Conservation (phyloP, 2,888 invertebrate genomes). For the Stenodema calcarata region DNA sequence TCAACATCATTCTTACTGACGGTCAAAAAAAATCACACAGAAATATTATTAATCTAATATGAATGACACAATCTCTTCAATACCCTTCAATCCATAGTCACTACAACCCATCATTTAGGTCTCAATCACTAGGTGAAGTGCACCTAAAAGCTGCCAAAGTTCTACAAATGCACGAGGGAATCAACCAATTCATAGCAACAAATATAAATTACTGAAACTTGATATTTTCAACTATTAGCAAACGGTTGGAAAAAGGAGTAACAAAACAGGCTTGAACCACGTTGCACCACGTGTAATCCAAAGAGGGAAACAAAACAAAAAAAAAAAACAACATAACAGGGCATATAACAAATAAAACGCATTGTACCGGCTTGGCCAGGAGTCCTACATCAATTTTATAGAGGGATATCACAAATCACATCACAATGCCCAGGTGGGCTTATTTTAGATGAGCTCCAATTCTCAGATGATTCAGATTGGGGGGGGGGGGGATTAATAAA, state of each 20-base stretch:
- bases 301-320: background rate
- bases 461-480: background rate
- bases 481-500: background rate
- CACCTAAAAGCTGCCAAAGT: background rate
- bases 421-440: constrained; percentile 41
- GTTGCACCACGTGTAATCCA: background rate
- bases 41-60: too few species aligned
- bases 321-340: background rate
- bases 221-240: background rate
- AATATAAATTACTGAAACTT: background rate
- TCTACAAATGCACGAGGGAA: background rate
- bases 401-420: constrained; percentile 47
- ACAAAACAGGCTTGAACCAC: background rate
- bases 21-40: too few species aligned
- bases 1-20: too few species aligned
- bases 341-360: background rate
- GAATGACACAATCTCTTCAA: too few species aligned
- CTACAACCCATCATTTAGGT: background rate
- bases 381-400: constrained; percentile 40
- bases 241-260: background rate
- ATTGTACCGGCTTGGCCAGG: constrained; percentile 22
- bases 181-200: background rate
- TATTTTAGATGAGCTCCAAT: constrained; percentile 36
- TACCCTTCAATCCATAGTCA: too few species aligned
- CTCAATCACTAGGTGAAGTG: background rate